Conservation (phyloP, 2,113 vertebrate species). For the Eolophus roseicapilla region DNA sequence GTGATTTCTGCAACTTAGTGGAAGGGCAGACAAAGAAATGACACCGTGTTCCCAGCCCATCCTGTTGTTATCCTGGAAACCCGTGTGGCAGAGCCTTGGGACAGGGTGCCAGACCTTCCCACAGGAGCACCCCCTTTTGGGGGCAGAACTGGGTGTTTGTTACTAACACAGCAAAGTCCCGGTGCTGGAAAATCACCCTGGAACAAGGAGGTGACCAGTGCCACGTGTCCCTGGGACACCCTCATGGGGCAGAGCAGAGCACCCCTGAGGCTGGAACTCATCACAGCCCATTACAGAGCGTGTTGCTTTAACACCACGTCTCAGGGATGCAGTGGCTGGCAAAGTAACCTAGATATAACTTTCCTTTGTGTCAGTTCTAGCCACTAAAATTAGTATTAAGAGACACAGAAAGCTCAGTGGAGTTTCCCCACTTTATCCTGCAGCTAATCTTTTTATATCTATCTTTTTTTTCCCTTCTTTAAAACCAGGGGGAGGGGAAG, state of each 20-base stretch:
- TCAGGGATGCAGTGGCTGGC: slow-evolving; percentile 42
- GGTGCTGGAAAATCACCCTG: background rate
- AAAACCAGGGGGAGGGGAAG: slow-evolving; percentile 45
- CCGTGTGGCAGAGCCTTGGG: background rate
- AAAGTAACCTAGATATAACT: slow-evolving; percentile 65
- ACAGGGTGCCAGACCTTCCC: background rate
- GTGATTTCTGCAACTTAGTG: background rate
- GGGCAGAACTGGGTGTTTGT: background rate
- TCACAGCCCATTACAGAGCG: fast-evolving
- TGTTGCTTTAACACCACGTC: background rate
- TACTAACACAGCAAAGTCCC: background rate
- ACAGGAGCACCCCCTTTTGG: fast-evolving
- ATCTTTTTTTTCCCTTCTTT: background rate
- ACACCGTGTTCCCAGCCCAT: fast-evolving
- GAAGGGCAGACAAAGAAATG: background rate
- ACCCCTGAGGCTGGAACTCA: background rate
- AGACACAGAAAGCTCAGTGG: slow-evolving; percentile 72
- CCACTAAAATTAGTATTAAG: slow-evolving; percentile 76
- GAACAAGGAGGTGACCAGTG: background rate
- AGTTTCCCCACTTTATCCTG: slow-evolving; percentile 72
- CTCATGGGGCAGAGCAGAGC: fast-evolving
- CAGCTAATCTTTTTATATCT: slow-evolving; percentile 70
- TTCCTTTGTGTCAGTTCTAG: slow-evolving; percentile 68
- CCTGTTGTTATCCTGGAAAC: background rate
- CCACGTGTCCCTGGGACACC: background rate